Percentiles rank a stretch among this genome's conserved stretches.
These are phyloP conservation scores for Melikaiella ostensackeni DNA, from an alignment of 2,888 invertebrate species.

Conservation along the genomic window DNA sequence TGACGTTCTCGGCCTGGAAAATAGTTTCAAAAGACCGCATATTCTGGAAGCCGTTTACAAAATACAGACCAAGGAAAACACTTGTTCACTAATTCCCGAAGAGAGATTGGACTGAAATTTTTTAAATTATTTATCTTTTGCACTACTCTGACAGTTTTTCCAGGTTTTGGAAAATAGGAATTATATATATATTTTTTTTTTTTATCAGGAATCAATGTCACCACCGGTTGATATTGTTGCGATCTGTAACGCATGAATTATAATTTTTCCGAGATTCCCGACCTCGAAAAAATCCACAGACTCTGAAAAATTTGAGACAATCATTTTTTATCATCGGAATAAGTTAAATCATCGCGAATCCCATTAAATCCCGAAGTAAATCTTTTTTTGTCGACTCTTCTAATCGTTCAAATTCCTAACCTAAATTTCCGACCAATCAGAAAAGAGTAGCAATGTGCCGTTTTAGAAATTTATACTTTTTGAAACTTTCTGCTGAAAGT, in stretches of 20 bases:
- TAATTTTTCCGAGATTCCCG: neutral
- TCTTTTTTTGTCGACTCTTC: slow-evolving; percentile 1
- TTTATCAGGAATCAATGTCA: neutral
- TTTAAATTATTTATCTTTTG: neutral
- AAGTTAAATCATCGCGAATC: neutral
- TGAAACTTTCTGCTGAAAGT: no score
- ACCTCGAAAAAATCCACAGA: neutral
- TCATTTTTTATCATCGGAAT: neutral
- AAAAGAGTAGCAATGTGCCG: no score
- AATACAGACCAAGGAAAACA: neutral
- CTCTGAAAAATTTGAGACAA: neutral
- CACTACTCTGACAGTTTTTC: neutral
- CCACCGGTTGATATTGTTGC: neutral
- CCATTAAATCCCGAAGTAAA: neutral
- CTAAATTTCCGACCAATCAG: no score
- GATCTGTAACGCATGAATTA: neutral
- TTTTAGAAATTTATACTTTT: no score
- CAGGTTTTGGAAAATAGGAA: neutral
- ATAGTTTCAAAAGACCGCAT: slow-evolving; percentile 10
- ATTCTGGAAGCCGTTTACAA: neutral
- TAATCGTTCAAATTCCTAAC: neutral
- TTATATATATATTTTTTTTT: neutral
- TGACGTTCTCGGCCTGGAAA: slow-evolving; percentile 4
- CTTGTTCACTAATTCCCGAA: neutral
- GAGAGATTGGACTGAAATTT: neutral